Conservation (phyloP, 2,888 invertebrate species). For the Pogonocherus hispidulus region DNA sequence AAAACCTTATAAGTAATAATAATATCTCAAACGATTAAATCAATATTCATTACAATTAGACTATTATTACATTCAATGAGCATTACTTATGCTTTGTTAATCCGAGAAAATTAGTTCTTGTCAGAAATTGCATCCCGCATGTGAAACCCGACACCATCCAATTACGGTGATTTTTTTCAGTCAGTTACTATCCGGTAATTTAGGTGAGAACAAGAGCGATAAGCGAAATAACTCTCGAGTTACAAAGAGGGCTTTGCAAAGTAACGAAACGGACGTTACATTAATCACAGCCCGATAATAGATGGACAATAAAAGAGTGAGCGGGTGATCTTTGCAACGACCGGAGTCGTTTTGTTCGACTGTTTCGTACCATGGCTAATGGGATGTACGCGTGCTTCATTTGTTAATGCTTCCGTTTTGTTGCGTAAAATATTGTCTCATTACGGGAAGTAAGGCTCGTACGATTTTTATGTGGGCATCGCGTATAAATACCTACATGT, state of each 20-base stretch:
- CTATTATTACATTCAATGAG: neutral
- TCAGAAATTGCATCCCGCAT: conserved; percentile 14
- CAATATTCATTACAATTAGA: neutral
- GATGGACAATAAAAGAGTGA: conserved; percentile 23
- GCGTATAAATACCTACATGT: no score
- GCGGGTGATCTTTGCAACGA: conserved; percentile 17
- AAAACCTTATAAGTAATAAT: no score
- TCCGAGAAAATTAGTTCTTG: neutral
- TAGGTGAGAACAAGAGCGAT: conserved; percentile 20
- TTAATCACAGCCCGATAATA: conserved; percentile 26
- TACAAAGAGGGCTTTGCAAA: conserved; percentile 1
- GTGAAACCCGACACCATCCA: conserved; percentile 9
- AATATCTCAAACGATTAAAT: no score
- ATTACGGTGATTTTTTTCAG: conserved; percentile 6
- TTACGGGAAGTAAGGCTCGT: neutral
- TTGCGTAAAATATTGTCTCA: neutral
- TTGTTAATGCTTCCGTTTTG: conserved; percentile 45
- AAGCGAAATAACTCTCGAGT: neutral
- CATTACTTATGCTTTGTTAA: conserved; percentile 3
- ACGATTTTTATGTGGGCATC: no score
- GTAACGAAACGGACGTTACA: conserved; percentile 23
- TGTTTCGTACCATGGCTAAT: conserved; percentile 31
- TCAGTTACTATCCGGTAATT: conserved; percentile 17
- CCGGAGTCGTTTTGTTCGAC: conserved; percentile 29
- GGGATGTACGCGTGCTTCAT: conserved; percentile 43